phyloP scores from a whole-genome alignment of 2,888 invertebrate species.

The Drosophila ustulata region DNA sequence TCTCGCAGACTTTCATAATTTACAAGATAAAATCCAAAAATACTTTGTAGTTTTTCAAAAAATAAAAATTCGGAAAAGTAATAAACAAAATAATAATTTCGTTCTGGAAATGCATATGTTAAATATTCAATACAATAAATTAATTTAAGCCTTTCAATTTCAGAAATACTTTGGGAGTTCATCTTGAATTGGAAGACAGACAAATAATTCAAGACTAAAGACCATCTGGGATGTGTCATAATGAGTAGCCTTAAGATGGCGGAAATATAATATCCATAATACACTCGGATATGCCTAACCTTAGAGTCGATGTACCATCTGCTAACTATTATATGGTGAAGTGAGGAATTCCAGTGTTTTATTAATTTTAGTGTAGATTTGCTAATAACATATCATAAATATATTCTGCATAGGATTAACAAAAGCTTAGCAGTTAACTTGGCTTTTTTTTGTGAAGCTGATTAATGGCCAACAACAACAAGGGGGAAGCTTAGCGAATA shows the following conservation, averaged over 20 bases:
- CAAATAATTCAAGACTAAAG: not conserved
- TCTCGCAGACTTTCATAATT: no score
- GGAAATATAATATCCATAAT: not conserved
- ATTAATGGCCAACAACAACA: conserved; percentile 49
- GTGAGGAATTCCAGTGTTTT: not conserved
- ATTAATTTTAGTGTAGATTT: not conserved
- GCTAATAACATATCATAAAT: not conserved
- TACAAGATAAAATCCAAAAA: no score
- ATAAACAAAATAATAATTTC: no score
- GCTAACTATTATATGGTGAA: not conserved
- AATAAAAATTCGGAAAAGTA: no score
- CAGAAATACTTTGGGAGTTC: no score
- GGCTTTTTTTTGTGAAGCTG: conserved; percentile 52
- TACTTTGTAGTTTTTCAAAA: no score
- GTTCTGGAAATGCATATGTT: no score
- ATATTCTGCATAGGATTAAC: conserved; percentile 5
- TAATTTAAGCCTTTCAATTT: no score
- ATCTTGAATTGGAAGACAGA: no score
- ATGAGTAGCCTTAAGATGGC: not conserved
- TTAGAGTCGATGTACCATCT: conserved; percentile 1
- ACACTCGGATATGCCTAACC: not conserved
- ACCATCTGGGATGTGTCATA: not conserved
- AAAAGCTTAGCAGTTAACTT: conserved; percentile 19
- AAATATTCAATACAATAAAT: no score
- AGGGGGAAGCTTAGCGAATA: conserved; percentile 10